A percentile compares a stretch with the other conserved stretches of the same genome.
phyloP scores from a whole-genome alignment of 1,140 invertebrate genomes.

The Diprion similis region DNA sequence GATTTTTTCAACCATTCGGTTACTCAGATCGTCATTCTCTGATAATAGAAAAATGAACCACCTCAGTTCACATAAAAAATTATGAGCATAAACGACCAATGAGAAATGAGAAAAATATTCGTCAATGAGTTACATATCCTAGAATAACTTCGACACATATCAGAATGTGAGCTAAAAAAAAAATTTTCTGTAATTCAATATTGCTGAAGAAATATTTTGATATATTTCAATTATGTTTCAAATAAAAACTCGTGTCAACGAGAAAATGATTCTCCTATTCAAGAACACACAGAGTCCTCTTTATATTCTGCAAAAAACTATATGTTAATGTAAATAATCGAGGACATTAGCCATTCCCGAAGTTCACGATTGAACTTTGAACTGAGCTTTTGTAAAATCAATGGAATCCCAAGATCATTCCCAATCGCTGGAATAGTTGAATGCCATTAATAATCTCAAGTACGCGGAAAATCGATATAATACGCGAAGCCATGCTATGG shows the following conservation, averaged over 20 bases:
- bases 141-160: no score
- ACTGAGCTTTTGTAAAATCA: not conserved
- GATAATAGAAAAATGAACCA: no score
- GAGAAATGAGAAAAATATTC: no score
- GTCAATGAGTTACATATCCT: no score
- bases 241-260: constrained; percentile 2
- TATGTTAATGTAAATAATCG: not conserved
- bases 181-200: no score
- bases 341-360: not conserved
- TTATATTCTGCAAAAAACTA: constrained; percentile 17
- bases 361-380: no score
- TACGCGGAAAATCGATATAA: constrained; percentile 28
- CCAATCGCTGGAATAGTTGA: constrained; percentile 15
- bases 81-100: no score
- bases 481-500: constrained; percentile 23
- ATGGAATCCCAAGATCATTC: not conserved
- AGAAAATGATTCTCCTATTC: constrained; percentile 18
- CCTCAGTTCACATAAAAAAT: no score
- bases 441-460: constrained; percentile 30
- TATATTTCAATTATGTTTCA: not conserved
- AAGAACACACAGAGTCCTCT: not conserved
- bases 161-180: no score
- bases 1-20: no score
- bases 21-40: no score
- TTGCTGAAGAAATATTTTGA: no score